A percentile compares a stretch with the other conserved stretches of the same genome.
These are phyloP conservation scores for Aphaenogaster floridana DNA, from an alignment of 1,140 invertebrate species.

Conservation along the genomic window DNA sequence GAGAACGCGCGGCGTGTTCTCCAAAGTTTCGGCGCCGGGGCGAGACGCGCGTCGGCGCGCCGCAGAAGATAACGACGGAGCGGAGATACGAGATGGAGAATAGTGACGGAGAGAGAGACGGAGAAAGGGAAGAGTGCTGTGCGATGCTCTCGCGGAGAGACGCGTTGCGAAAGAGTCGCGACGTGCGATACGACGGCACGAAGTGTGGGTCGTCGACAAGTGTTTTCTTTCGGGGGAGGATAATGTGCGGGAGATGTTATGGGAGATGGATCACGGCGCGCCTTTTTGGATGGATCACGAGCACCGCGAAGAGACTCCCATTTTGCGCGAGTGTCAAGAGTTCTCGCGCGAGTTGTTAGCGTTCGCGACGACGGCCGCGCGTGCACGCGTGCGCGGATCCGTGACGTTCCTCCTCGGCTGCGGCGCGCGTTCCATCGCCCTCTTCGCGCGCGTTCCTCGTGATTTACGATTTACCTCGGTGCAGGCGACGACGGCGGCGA, in stretches of 20 bases:
- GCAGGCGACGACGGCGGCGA: not conserved
- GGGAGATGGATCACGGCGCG: slow-evolving; percentile 53
- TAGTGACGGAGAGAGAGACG: not conserved
- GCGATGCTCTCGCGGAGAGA: not conserved
- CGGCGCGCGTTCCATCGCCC: slow-evolving; percentile 54
- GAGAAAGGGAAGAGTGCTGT: not conserved
- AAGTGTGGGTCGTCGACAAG: not conserved
- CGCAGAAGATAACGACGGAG: slow-evolving; percentile 3
- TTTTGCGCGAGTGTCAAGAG: slow-evolving; percentile 61
- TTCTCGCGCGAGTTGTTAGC: slow-evolving; percentile 45
- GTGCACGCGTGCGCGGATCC: slow-evolving; percentile 46
- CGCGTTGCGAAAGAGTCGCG: slow-evolving; percentile 1
- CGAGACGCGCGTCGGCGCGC: slow-evolving; percentile 5
- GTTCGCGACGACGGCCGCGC: slow-evolving; percentile 23
- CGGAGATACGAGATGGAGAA: not conserved
- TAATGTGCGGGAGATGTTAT: not conserved
- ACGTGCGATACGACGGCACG: not conserved
- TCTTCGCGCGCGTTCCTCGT: slow-evolving; percentile 6
- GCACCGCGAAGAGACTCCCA: slow-evolving; percentile 47
- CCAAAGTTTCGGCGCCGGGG: slow-evolving; percentile 12
- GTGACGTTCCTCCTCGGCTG: not conserved
- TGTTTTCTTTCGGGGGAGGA: not conserved
- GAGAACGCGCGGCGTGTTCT: slow-evolving; percentile 48
- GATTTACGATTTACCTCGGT: slow-evolving; percentile 28
- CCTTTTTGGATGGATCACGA: not conserved